Base-by-base conservation (phyloP, 2,113 vertebrate genomes). In the Rhadina sibilatrix region DNA sequence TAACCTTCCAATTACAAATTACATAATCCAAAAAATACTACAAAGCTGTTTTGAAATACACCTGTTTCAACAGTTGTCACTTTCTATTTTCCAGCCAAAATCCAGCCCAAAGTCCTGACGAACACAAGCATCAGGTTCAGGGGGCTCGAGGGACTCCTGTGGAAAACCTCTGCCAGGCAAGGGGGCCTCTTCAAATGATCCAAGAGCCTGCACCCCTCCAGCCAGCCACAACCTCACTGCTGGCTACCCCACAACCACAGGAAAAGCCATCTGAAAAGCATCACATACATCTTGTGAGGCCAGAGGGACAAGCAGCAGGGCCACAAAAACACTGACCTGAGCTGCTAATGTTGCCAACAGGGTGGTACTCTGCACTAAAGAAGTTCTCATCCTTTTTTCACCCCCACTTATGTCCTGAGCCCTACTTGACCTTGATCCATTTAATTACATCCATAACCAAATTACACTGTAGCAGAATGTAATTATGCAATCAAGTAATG, bases 401-500 rank as follows among this genome's bases (percentile, higher is more conserved):
- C 25, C 42, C 12, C 2, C 4, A 24, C 38, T 91, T 69, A 69
- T 89, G 82, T 90, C 76, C 91, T 93, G 79, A 94, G 84, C 91
- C 81, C 83, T 82, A 60, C 70, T 87, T 97, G 77, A 97, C 94
- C 91, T 96, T 97, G 92, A 93, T 89, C 87, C 82, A 92, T 37
- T 93, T 96, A 91, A 96, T 95, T 96, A 96, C 80, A 52, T 94
- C 88, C 76, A 47, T 84, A 91, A 94, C 92, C 71, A 96, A 96
- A 87, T 95, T 92, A 78, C 63, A 86, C 76, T 85, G 75, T 91
- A 89, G 50, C 53, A 94, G 91, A 95, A 95, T 85, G 72, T 80
- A 97, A 97, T 97, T 97, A 91, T 78, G 87, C 94, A 97, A 96
- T 93, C 95, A 93, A 96, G 81, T 96, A 94, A 97, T 60, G 72